A percentile compares a stretch with the other conserved stretches of the same genome.
Evolutionary conservation across 2,888 invertebrate genomes (phyloP).

Genomic region (Actias luna): DNA sequence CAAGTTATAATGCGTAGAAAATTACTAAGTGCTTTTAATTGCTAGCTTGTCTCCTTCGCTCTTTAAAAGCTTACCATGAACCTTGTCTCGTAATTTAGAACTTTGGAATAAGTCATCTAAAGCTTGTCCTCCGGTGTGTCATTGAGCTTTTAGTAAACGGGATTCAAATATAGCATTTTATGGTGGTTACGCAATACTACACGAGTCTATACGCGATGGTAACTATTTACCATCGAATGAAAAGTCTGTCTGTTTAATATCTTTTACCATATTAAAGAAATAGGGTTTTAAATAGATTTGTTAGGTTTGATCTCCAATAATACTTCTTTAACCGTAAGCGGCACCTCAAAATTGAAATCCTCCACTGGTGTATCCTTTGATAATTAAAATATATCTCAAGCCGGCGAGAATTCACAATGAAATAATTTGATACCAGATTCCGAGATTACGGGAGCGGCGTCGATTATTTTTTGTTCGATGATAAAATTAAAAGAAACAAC

Average conservation of each 20-base stretch:
- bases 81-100: no score
- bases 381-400: not conserved
- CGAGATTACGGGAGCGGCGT: slow-evolving; percentile 16
- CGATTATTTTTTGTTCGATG: slow-evolving; percentile 55
- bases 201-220: no score
- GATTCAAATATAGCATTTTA: no score
- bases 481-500: slow-evolving; percentile 77
- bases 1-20: no score
- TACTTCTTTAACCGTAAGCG: not conserved
- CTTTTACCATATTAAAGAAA: not conserved
- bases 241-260: not conserved
- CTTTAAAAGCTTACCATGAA: no score
- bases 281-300: no score
- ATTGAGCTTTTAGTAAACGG: no score
- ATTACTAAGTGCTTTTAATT: no score
- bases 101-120: no score
- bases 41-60: no score
- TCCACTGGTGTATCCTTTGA: not conserved
- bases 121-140: no score
- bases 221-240: not conserved
- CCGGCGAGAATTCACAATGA: not conserved
- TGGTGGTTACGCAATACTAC: no score
- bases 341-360: not conserved
- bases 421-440: slow-evolving; percentile 2
- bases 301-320: not conserved